Conservation (phyloP, 2,797 vertebrate genomes). For the Pterois miles region DNA sequence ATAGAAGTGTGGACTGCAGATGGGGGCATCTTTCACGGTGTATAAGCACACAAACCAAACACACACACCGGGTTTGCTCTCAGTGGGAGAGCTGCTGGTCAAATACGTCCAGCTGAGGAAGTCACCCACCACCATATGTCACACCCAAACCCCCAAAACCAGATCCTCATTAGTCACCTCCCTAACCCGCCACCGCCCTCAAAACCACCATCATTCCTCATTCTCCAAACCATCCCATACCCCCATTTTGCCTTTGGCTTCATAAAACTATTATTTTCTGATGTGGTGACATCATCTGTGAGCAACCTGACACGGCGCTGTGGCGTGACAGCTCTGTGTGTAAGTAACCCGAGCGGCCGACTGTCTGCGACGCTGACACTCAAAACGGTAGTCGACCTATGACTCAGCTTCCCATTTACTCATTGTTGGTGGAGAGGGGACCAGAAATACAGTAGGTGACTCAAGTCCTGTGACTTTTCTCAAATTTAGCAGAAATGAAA, state of each 20-base stretch:
- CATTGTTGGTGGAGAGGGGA: not conserved
- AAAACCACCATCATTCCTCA: not conserved
- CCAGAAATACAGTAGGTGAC: not conserved
- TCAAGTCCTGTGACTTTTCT: not conserved
- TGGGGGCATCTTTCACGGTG: constrained; percentile 59
- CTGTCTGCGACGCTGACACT: constrained; percentile 6
- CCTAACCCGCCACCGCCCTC: not conserved
- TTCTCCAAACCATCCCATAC: not conserved
- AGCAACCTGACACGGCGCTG: constrained; percentile 15
- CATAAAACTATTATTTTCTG: not conserved
- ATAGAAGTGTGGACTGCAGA: constrained; percentile 59
- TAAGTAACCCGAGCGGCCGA: constrained; percentile 27
- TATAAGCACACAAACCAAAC: constrained; percentile 48
- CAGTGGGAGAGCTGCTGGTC: constrained; percentile 55
- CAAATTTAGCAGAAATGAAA: not conserved
- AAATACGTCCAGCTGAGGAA: constrained; percentile 68
- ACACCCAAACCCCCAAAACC: constrained; percentile 7
- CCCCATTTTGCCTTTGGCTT: not conserved
- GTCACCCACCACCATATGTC: constrained; percentile 73
- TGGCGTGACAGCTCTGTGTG: not conserved
- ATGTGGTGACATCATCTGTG: constrained; percentile 37
- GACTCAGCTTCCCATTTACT: constrained; percentile 27
- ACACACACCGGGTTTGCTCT: constrained; percentile 43
- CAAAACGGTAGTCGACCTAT: constrained; percentile 12
- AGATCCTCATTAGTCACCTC: constrained; percentile 14